Conservation (phyloP, 1,140 invertebrate genomes). For the Nixonia krombeini region DNA sequence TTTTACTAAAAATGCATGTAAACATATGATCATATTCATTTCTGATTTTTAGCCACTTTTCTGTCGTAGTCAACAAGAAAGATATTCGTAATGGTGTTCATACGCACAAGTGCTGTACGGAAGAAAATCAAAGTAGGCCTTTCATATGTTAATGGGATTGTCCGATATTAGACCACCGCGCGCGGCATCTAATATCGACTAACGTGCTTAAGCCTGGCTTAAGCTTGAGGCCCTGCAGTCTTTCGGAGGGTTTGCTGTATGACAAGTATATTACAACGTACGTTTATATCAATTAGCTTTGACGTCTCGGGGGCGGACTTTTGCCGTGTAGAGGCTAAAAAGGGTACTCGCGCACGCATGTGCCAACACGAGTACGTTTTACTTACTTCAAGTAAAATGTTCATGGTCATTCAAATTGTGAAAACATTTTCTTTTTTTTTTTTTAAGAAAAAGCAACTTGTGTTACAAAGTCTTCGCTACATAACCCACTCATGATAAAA, state of each 20-base stretch:
- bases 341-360: constrained; percentile 33
- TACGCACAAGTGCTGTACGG: constrained; percentile 11
- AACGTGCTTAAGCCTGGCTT: constrained; percentile 60
- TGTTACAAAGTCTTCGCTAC: too few relatives aligned
- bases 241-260: constrained; percentile 55
- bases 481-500: too few relatives aligned
- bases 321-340: constrained; percentile 41
- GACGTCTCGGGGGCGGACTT: constrained; percentile 62
- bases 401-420: too few relatives aligned
- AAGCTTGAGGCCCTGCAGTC: constrained; percentile 47
- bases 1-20: too few relatives aligned
- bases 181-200: constrained; percentile 57
- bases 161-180: constrained; percentile 50
- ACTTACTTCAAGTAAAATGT: constrained; percentile 16
- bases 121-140: constrained; percentile 21
- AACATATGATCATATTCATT: constrained; percentile 34
- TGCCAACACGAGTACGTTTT: constrained; percentile 14
- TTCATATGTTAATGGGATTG: constrained; percentile 63
- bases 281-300: constrained; percentile 69
- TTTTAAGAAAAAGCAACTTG: too few relatives aligned
- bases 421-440: too few relatives aligned
- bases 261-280: constrained; percentile 67
- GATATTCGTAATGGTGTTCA: constrained; percentile 11
- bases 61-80: constrained; percentile 9
- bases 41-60: constrained; percentile 17